phyloP scores from a whole-genome alignment of 2,113 vertebrate genomes.

The Lynx canadensis region DNA sequence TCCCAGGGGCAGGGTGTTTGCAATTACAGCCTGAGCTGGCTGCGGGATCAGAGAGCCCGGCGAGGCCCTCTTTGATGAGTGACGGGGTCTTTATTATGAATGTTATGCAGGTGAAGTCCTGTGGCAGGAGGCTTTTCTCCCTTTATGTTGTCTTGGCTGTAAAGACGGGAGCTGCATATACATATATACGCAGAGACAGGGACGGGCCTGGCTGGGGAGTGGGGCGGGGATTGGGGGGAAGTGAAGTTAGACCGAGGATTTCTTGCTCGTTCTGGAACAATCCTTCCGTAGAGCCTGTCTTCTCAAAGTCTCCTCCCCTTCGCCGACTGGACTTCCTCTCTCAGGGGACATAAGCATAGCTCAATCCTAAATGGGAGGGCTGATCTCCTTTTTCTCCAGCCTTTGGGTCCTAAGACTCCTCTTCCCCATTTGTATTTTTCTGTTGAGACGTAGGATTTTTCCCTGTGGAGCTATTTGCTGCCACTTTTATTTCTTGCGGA shows the following conservation, averaged over 20 bases:
- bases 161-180: constrained; percentile 44
- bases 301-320: background rate
- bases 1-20: constrained; percentile 75
- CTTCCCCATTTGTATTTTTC: background rate
- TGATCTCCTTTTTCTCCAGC: background rate
- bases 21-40: constrained; percentile 82
- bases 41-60: constrained; percentile 76
- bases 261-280: background rate
- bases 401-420: background rate
- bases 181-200: background rate
- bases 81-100: constrained; percentile 78
- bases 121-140: constrained; percentile 59
- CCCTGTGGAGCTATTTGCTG: background rate
- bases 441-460: background rate
- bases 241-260: background rate
- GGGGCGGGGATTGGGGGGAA: background rate
- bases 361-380: background rate
- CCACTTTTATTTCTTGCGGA: background rate
- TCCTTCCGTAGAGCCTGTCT: background rate
- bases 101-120: constrained; percentile 75
- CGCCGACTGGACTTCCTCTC: background rate
- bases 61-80: constrained; percentile 83
- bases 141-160: constrained; percentile 69
- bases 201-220: background rate
- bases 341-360: too few species aligned